Conservation (phyloP, 92 coral and sea anemone genomes). For the Palythoa caribaeorum region DNA sequence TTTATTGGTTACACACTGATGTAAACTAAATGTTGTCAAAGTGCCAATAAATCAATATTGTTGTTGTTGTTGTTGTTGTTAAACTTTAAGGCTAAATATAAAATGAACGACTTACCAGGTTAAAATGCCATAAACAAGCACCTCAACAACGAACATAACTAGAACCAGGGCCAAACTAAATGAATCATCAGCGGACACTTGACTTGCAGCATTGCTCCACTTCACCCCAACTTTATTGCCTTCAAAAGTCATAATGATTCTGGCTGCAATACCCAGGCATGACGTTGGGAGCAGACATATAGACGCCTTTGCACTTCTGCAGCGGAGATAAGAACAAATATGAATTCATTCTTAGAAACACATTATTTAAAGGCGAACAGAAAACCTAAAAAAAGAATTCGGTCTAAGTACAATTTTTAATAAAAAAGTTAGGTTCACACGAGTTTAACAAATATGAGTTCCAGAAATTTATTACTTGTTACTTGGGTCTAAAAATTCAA, state of each 20-base stretch:
- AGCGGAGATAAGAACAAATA: background rate
- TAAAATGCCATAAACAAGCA: constrained; percentile 70
- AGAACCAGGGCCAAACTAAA: constrained; percentile 88
- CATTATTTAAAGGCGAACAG: too few relatives aligned
- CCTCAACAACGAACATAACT: constrained; percentile 77
- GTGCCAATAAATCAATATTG: too few relatives aligned
- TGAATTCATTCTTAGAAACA: too few relatives aligned
- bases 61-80: too few relatives aligned
- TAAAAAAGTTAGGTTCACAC: too few relatives aligned
- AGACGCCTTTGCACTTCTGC: constrained; percentile 82
- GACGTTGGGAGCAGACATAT: constrained; percentile 90
- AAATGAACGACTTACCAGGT: constrained; percentile 79
- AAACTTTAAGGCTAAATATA: background rate
- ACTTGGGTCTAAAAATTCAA: too few relatives aligned
- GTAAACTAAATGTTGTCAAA: too few relatives aligned
- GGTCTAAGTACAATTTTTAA: too few relatives aligned
- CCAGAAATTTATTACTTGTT: too few relatives aligned
- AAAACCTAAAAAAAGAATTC: too few relatives aligned
- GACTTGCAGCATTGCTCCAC: constrained; percentile 73
- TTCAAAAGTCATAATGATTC: constrained; percentile 79
- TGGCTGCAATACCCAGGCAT: constrained; percentile 89
- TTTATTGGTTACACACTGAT: too few relatives aligned
- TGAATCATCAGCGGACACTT: constrained; percentile 93
- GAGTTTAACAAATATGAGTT: too few relatives aligned
- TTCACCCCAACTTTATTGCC: constrained; percentile 78